Percentiles rank a stretch among this genome's conserved stretches.
These are phyloP conservation scores for Tadarida brasiliensis DNA, from an alignment of 2,797 vertebrate species.

Conservation along the genomic window DNA sequence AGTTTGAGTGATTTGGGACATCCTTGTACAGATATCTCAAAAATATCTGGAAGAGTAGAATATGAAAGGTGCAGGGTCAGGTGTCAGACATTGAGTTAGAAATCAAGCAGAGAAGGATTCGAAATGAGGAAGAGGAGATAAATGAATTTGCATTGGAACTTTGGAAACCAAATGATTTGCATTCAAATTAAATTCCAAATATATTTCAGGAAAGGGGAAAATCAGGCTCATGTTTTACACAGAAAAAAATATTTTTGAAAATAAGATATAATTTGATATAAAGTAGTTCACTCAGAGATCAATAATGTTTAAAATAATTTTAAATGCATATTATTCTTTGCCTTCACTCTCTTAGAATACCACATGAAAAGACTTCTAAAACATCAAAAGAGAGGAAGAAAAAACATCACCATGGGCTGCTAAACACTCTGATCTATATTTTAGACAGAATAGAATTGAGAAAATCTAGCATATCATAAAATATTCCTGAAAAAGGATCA, in stretches of 20 bases:
- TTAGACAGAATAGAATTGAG: slow-evolving; percentile 52
- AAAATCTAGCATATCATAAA: slow-evolving; percentile 27
- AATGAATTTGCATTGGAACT: slow-evolving; percentile 27
- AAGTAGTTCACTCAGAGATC: slow-evolving; percentile 50
- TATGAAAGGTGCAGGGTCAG: background rate
- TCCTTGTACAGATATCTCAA: background rate
- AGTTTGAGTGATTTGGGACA: background rate
- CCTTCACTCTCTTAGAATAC: background rate
- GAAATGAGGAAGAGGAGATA: background rate
- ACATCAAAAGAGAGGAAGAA: slow-evolving; percentile 52
- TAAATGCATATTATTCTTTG: slow-evolving; percentile 59
- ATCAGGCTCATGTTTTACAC: slow-evolving; percentile 15
- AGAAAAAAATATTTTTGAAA: slow-evolving; percentile 19
- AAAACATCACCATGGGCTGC: slow-evolving; percentile 9
- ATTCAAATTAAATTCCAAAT: slow-evolving; percentile 60
- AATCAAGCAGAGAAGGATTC: background rate
- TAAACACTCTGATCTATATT: slow-evolving; percentile 74
- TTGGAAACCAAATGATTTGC: slow-evolving; percentile 26
- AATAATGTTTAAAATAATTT: slow-evolving; percentile 64
- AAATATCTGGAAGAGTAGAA: background rate
- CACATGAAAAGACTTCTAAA: slow-evolving; percentile 63
- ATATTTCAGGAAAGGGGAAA: background rate
- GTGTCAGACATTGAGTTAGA: background rate
- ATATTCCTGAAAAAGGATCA: slow-evolving; percentile 54
- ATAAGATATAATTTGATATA: slow-evolving; percentile 33